Conservation (phyloP, 2,797 vertebrate species). For the Parauchenoglanis punctatus region DNA sequence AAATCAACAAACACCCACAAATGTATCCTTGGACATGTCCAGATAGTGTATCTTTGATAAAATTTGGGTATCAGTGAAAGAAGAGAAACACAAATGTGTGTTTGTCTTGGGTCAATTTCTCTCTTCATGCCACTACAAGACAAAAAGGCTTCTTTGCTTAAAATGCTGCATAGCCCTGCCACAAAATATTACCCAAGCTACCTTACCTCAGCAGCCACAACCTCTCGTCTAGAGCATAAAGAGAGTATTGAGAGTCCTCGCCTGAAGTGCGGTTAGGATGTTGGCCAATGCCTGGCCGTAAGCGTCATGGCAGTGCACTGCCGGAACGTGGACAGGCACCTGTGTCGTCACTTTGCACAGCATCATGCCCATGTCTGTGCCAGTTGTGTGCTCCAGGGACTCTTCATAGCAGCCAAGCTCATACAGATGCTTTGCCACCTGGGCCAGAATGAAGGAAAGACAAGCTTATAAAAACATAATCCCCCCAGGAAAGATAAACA, state of each 20-base stretch:
- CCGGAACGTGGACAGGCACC: slow-evolving; percentile 82
- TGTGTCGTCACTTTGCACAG: slow-evolving; percentile 87
- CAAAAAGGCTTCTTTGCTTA: slow-evolving; percentile 26
- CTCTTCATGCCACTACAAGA: not conserved
- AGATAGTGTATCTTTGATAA: slow-evolving; percentile 21
- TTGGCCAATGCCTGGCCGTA: slow-evolving; percentile 95
- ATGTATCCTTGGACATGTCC: not conserved
- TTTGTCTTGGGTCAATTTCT: slow-evolving; percentile 28
- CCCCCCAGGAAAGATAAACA: slow-evolving; percentile 56
- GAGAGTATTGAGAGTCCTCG: slow-evolving; percentile 64
- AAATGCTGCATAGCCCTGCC: slow-evolving; percentile 29
- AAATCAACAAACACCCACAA: slow-evolving; percentile 48
- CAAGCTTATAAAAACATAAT: slow-evolving; percentile 49
- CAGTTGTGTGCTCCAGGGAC: slow-evolving; percentile 90
- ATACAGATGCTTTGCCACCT: slow-evolving; percentile 90
- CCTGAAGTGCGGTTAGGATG: slow-evolving; percentile 92
- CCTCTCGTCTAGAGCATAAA: slow-evolving; percentile 29
- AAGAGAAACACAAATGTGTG: slow-evolving; percentile 16
- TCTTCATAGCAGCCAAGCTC: slow-evolving; percentile 93
- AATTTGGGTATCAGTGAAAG: slow-evolving; percentile 5
- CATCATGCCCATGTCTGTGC: slow-evolving; percentile 89
- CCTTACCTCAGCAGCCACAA: slow-evolving; percentile 29
- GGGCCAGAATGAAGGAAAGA: slow-evolving; percentile 48
- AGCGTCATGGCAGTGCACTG: slow-evolving; percentile 94
- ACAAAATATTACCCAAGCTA: slow-evolving; percentile 37